Base-by-base conservation (phyloP, 2,888 invertebrate species). In the Chouioia cunea region DNA sequence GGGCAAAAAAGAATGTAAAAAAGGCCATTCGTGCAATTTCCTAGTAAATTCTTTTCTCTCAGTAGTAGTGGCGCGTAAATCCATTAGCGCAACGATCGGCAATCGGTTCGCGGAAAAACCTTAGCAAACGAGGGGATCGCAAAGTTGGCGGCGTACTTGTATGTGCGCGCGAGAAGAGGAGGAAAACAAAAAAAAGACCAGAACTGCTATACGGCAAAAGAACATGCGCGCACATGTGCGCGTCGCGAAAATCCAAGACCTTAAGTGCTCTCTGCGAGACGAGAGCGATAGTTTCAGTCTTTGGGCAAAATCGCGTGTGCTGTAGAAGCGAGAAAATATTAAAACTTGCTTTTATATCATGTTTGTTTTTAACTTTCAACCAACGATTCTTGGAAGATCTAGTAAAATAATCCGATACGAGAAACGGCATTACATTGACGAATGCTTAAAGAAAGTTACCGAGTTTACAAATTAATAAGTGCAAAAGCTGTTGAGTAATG, bases 71-170 rank as follows among this genome's bases (percentile, higher is more conserved):
- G 4, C 44, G 48, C 54, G 54, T 56, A 50, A 56, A 65, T 70
- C 70, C 70, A 70, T 70, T 70, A 70, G 70, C 65, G 59, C 65
- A 48, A 54, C 58, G 63, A 63, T 62, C 36, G 27, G 18, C 62
- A 36, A 62, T 70, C 53, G 52, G 54, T 65, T 65, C 59, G 48
- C n/a, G 56, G 70, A 60, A 70, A 65, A 65, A 59, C 16, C 56
- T 16, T 8, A 8, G 60, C 36, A 36, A 43, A 53, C 23, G 20
- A 23, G 48, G 20, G 48, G 52, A 62, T 36, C 36, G 50, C 27
- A 10, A 36, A 14, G 27, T 16, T 18, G 14, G 50, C 15, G 14
- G n/a, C 16, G n/a, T 27, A 27, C 6, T 6, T 10, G 36, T 36
- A 12, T 6, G 36, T 6, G 16, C 10, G 15, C 46, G 22, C 46